Evolutionary conservation across 2,797 vertebrate species (phyloP).

Genomic region (Sciaenops ocellatus): DNA sequence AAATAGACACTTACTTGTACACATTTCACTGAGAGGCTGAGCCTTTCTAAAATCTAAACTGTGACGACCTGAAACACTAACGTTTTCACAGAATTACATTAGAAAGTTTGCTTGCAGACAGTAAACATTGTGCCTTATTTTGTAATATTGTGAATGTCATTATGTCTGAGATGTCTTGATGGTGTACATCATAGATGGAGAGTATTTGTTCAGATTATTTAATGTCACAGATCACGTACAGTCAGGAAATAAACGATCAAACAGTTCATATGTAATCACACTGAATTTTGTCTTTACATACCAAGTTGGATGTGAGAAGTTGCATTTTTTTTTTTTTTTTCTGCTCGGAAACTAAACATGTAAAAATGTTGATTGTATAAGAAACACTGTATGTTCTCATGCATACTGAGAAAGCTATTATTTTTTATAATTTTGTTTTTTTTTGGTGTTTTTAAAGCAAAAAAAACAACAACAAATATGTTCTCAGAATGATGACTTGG

Average conservation of each 20-base stretch:
- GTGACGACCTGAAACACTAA: constrained; percentile 47
- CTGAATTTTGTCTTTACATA: constrained; percentile 27
- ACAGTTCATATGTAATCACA: constrained; percentile 5
- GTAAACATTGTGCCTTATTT: constrained; percentile 72
- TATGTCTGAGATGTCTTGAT: constrained; percentile 43
- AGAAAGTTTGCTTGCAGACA: constrained; percentile 38
- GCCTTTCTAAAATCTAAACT: constrained; percentile 48
- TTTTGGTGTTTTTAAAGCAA: constrained; percentile 5
- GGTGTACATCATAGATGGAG: constrained; percentile 25
- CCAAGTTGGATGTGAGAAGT: constrained; percentile 45
- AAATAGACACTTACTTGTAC: constrained; percentile 23
- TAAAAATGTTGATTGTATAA: constrained; percentile 16
- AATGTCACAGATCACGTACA: constrained; percentile 31
- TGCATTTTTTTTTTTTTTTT: constrained; percentile 21
- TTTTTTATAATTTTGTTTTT: constrained; percentile 21
- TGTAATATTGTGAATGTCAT: constrained; percentile 54
- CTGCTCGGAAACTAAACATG: constrained; percentile 31
- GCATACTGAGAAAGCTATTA: constrained; percentile 27
- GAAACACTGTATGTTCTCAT: constrained; percentile 37
- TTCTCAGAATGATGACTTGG: constrained; percentile 39
- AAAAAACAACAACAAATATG: constrained; percentile 5
- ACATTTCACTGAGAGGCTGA: constrained; percentile 71
- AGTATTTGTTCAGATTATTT: constrained; percentile 66
- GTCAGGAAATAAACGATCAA: constrained; percentile 32
- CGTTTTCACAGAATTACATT: constrained; percentile 31